A percentile compares a stretch with the other conserved stretches of the same genome.
Conservation (phyloP, 2,113 vertebrate genomes). For the Ursus arctos region DNA sequence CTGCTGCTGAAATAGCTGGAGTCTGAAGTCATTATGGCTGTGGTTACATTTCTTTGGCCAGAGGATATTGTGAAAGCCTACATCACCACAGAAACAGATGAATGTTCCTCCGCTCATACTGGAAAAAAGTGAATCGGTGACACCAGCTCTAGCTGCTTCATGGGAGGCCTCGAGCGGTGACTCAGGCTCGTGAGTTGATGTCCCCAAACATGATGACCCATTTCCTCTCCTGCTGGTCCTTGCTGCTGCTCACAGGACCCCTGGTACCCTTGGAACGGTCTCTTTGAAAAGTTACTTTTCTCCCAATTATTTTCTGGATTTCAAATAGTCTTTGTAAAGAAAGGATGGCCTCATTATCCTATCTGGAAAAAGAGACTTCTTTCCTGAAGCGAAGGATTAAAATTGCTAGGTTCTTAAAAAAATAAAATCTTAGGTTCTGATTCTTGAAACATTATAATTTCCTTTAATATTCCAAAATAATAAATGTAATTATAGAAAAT, state of each 20-base stretch:
- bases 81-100: conserved; percentile 39
- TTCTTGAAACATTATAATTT: not conserved
- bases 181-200: conserved; percentile 43
- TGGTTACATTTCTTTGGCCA: conserved; percentile 46
- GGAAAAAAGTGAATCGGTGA: conserved; percentile 58
- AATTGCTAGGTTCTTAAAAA: not conserved
- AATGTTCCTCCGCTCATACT: not conserved
- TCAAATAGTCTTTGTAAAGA: not conserved
- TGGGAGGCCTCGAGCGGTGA: not conserved
- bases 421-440: not conserved
- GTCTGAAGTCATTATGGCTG: conserved; percentile 37
- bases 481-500: not conserved
- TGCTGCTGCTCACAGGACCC: not conserved
- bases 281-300: not conserved
- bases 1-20: conserved; percentile 51
- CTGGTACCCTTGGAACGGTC: not conserved
- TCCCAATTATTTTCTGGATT: conserved; percentile 4
- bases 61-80: conserved; percentile 63
- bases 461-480: not conserved
- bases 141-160: not conserved
- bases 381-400: not conserved
- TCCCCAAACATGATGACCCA: not conserved
- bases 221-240: not conserved
- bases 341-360: not conserved
- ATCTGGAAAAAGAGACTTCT: not conserved